Percentiles rank a stretch among this genome's conserved stretches.
These are phyloP conservation scores for Leptinotarsa undecemlineata DNA, from an alignment of 1,140 invertebrate species.

Conservation along the genomic window DNA sequence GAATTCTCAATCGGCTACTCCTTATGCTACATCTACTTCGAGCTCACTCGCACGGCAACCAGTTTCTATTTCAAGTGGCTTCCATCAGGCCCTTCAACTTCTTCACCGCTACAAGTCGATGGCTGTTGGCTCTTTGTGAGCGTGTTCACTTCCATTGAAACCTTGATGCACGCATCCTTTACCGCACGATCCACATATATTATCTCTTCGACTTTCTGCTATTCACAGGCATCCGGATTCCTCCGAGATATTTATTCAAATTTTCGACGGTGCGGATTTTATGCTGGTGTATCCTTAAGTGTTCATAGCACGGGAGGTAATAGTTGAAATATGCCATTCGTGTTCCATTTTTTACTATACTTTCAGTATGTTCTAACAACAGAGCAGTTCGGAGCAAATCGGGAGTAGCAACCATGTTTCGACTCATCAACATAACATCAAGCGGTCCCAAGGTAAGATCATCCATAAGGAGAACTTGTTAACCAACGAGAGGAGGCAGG, in stretches of 20 bases:
- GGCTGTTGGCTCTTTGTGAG: background rate
- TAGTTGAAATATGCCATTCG: no score
- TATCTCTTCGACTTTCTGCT: constrained; percentile 5
- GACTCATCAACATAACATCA: no score
- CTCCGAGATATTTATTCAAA: constrained; percentile 3
- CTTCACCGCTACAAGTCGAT: background rate
- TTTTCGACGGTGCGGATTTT: background rate
- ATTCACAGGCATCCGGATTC: background rate
- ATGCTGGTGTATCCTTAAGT: background rate
- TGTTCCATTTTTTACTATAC: no score
- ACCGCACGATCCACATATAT: background rate
- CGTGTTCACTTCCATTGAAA: background rate
- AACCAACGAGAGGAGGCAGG: no score
- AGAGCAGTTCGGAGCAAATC: no score
- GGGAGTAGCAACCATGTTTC: no score
- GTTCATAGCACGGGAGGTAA: background rate
- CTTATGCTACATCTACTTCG: no score
- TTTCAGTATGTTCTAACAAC: no score
- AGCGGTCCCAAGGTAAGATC: no score
- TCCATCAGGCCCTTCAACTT: background rate
- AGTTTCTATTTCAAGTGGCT: background rate
- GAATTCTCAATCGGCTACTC: no score
- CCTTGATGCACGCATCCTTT: background rate
- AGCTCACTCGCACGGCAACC: background rate
- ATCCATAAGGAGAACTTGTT: no score